Evolutionary conservation across 2,113 vertebrate genomes (phyloP).

Genomic region (Tragulus kanchil): DNA sequence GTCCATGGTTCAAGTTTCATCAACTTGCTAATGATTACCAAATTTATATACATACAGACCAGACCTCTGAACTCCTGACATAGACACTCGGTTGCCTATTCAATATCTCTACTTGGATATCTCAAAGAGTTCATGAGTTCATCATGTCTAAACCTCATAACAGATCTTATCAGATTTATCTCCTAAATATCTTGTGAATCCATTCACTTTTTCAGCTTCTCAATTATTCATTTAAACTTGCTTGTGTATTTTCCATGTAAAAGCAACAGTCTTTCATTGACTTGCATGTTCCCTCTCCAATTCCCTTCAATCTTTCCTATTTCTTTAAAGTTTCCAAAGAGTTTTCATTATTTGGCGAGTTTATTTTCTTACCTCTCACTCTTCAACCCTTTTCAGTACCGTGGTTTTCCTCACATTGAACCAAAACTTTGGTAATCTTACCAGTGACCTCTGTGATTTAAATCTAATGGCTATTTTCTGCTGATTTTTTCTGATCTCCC

Average conservation of each 20-base stretch:
- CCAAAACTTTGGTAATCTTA: background rate
- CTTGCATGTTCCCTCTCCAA: background rate
- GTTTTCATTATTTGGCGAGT: constrained; percentile 5
- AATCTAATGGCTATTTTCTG: constrained; percentile 10
- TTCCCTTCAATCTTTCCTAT: background rate
- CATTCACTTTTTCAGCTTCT: background rate
- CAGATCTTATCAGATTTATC: background rate
- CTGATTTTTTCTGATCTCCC: background rate
- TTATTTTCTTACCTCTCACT: constrained; percentile 22
- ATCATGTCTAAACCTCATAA: background rate
- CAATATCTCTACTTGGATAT: background rate
- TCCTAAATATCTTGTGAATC: background rate
- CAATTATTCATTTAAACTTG: background rate
- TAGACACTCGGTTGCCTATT: background rate
- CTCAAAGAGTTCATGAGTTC: background rate
- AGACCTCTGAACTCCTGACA: background rate
- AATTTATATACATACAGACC: background rate
- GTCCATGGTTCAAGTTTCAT: background rate
- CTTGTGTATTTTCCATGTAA: constrained; percentile 29
- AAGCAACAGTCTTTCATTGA: background rate
- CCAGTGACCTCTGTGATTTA: constrained; percentile 9
- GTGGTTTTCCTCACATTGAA: background rate
- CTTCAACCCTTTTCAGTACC: background rate
- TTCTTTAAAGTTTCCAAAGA: constrained; percentile 21
- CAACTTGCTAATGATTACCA: background rate